These are phyloP conservation scores for Cryptoblepharus egeriae DNA, from an alignment of 2,797 vertebrate genomes.

Conservation along the genomic window DNA sequence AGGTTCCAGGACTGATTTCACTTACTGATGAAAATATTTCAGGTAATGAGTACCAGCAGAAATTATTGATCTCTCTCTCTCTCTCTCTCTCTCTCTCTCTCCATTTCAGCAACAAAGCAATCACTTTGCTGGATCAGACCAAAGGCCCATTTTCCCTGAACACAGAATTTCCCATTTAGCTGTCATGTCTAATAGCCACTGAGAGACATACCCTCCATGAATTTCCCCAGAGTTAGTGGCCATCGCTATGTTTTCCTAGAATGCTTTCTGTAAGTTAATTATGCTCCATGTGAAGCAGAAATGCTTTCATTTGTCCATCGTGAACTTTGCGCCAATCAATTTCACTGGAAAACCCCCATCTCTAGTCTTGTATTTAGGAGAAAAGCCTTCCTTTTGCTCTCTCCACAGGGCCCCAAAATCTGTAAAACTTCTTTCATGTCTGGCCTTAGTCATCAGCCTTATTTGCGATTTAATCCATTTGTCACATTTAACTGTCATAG, in stretches of 20 bases:
- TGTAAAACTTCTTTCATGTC: not conserved
- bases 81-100: not conserved
- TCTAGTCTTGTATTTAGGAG: not conserved
- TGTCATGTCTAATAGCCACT: not conserved
- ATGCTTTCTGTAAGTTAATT: not conserved
- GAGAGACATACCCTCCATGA: not conserved
- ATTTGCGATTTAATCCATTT: not conserved
- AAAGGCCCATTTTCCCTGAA: not conserved
- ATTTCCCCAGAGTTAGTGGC: not conserved
- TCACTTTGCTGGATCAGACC: not conserved
- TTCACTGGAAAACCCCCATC: not conserved
- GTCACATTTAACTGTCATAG: slow-evolving; percentile 19
- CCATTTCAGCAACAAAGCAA: not conserved
- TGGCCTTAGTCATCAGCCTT: not conserved
- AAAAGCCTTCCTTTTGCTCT: not conserved
- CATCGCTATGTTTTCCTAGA: not conserved
- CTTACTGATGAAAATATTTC: not conserved
- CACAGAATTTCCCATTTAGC: not conserved
- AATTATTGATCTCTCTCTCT: not conserved
- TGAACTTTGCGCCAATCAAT: not conserved
- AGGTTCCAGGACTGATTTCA: not conserved
- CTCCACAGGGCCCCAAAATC: not conserved
- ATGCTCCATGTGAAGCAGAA: not conserved
- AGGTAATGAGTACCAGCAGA: not conserved
- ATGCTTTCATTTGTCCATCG: not conserved